A percentile compares a stretch with the other conserved stretches of the same genome.
Conservation (phyloP, 2,797 vertebrate genomes). For the Diplodus puntazzo region DNA sequence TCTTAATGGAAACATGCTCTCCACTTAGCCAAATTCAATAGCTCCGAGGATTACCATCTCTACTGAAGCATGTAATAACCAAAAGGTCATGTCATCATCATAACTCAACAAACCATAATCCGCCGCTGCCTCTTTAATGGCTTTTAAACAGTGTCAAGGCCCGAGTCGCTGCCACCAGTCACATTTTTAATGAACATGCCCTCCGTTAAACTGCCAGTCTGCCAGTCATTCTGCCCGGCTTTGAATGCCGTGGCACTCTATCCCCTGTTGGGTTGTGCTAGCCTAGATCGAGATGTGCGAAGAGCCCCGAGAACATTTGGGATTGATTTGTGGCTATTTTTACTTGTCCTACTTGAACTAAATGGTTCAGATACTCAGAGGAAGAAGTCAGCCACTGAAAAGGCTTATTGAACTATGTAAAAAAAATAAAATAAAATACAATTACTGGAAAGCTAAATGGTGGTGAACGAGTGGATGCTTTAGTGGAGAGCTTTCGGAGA, state of each 20-base stretch:
- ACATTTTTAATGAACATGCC: conserved; percentile 61
- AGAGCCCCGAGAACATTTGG: conserved; percentile 77
- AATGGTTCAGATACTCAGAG: conserved; percentile 77
- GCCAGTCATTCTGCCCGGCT: conserved; percentile 65
- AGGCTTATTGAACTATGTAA: conserved; percentile 63
- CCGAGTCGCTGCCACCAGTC: conserved; percentile 52
- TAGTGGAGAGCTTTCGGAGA: conserved; percentile 43
- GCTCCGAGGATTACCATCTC: conserved; percentile 73
- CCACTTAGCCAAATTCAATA: conserved; percentile 69
- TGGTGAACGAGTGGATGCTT: conserved; percentile 35
- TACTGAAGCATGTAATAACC: conserved; percentile 67
- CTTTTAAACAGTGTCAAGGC: conserved; percentile 76
- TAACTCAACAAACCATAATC: conserved; percentile 75
- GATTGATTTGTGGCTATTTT: conserved; percentile 89
- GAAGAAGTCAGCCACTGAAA: conserved; percentile 61
- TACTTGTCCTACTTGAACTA: conserved; percentile 87
- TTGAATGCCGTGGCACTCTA: conserved; percentile 65
- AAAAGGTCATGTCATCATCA: conserved; percentile 77
- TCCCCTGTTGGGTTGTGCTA: conserved; percentile 81
- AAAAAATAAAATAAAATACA: conserved; percentile 35
- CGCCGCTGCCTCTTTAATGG: conserved; percentile 68
- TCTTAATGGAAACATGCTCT: conserved; percentile 65
- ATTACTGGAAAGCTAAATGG: conserved; percentile 65
- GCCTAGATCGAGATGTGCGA: conserved; percentile 83
- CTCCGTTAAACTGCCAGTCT: conserved; percentile 54